These are phyloP conservation scores for Yponomeuta plumbellus DNA, from an alignment of 2,888 invertebrate species.

Conservation along the genomic window DNA sequence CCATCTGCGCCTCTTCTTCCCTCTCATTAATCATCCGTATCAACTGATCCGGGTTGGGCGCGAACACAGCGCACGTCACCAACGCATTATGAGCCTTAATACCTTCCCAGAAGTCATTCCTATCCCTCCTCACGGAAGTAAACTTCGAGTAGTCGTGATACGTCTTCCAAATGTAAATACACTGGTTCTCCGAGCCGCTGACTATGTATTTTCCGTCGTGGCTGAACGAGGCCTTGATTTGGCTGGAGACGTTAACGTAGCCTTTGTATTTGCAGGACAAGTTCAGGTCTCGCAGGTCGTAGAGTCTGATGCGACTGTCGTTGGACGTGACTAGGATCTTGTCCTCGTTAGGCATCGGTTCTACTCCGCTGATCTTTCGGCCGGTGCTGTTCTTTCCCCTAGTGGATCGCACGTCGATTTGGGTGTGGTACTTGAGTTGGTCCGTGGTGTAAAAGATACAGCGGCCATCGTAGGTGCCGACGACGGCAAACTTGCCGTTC, in stretches of 20 bases:
- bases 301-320: slow-evolving; percentile 96
- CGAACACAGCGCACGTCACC: slow-evolving; percentile 98
- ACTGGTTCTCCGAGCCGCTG: slow-evolving; percentile 97
- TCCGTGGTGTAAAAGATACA: slow-evolving; percentile 99
- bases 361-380: slow-evolving; percentile 97
- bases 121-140: slow-evolving; percentile 91
- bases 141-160: slow-evolving; percentile 97
- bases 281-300: slow-evolving; percentile 95
- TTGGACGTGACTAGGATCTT: slow-evolving; percentile 98
- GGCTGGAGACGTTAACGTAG: slow-evolving; percentile 95
- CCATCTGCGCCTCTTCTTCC: slow-evolving; percentile 51
- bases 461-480: slow-evolving; percentile 98
- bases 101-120: slow-evolving; percentile 98
- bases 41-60: slow-evolving; percentile 95
- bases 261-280: slow-evolving; percentile 96
- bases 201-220: slow-evolving; percentile 98
- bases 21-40: slow-evolving; percentile 82
- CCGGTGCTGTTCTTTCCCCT: slow-evolving; percentile 97
- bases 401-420: slow-evolving; percentile 96
- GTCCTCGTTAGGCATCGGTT: slow-evolving; percentile 96
- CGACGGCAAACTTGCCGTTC: slow-evolving; percentile 98
- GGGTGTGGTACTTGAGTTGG: slow-evolving; percentile 98
- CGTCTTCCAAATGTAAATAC: slow-evolving; percentile 98
- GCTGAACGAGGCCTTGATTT: slow-evolving; percentile 98
- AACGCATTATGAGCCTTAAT: slow-evolving; percentile 92